Conservation (phyloP, 2,888 invertebrate species). For the Sarcophaga variegata region DNA sequence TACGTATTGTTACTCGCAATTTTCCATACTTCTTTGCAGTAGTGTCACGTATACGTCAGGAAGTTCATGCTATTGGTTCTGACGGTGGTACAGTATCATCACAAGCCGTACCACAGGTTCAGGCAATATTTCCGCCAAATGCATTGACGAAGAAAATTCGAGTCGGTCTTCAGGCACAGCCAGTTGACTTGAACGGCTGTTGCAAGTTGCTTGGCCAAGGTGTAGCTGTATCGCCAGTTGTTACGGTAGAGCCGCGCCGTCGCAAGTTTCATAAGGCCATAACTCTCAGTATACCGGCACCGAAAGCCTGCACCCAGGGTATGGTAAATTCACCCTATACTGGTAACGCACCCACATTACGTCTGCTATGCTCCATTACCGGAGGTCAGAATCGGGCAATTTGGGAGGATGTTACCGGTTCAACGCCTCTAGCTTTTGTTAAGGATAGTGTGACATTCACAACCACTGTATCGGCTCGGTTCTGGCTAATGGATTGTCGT, state of each 20-base stretch:
- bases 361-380: slow-evolving; percentile 97
- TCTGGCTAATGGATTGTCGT: slow-evolving; percentile 99
- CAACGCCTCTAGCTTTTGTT: slow-evolving; percentile 97
- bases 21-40: slow-evolving; percentile 99
- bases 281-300: slow-evolving; percentile 96
- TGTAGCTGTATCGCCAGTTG: slow-evolving; percentile 98
- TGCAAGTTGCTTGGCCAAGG: slow-evolving; percentile 96
- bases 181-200: slow-evolving; percentile 91
- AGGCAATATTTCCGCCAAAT: slow-evolving; percentile 93
- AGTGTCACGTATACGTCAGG: slow-evolving; percentile 96
- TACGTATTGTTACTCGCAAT: slow-evolving; percentile 96
- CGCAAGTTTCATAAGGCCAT: slow-evolving; percentile 99
- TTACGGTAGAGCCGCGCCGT: slow-evolving; percentile 98
- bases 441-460: slow-evolving; percentile 99
- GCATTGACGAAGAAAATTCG: slow-evolving; percentile 99
- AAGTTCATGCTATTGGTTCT: slow-evolving; percentile 97
- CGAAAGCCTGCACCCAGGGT: slow-evolving; percentile 84
- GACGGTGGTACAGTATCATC: slow-evolving; percentile 99
- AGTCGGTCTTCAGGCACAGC: slow-evolving; percentile 98
- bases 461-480: slow-evolving; percentile 98
- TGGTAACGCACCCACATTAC: slow-evolving; percentile 91
- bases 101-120: slow-evolving; percentile 93
- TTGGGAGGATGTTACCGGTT: slow-evolving; percentile 99
- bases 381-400: slow-evolving; percentile 98
- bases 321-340: slow-evolving; percentile 94